Evolutionary conservation across 2,113 vertebrate species (phyloP).

Genomic region (Corythaixoides concolor): DNA sequence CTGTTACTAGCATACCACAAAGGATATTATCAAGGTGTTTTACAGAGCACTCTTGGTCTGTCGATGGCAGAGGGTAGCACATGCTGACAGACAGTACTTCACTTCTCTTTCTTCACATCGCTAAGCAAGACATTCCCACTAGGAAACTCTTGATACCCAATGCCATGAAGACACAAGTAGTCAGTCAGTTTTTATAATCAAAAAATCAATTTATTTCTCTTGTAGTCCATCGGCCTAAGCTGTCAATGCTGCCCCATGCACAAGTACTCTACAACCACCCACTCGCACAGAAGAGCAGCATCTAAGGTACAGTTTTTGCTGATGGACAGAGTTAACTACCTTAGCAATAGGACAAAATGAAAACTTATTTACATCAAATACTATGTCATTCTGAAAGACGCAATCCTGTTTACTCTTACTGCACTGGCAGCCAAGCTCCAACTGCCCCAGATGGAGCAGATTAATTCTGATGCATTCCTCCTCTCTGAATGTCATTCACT

Average conservation of each 20-base stretch:
- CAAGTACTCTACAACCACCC: neutral
- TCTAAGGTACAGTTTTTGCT: neutral
- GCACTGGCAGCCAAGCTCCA: neutral
- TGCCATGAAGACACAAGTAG: neutral
- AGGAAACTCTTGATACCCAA: neutral
- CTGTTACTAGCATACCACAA: neutral
- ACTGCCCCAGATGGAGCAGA: slow-evolving; percentile 35
- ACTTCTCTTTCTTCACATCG: neutral
- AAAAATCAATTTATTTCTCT: neutral
- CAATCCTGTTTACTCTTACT: neutral
- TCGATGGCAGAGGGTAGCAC: neutral
- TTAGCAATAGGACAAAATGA: neutral
- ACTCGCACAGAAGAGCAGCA: neutral
- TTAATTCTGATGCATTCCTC: slow-evolving; percentile 1
- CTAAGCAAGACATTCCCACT: neutral
- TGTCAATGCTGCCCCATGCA: neutral
- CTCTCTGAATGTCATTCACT: neutral
- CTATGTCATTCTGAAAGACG: neutral
- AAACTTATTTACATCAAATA: neutral
- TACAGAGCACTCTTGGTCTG: neutral
- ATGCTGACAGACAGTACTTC: neutral
- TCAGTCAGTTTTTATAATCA: neutral
- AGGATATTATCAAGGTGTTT: neutral
- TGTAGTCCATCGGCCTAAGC: neutral
- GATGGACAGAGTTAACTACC: neutral